Conservation (phyloP, 2,888 invertebrate genomes). For the Drepanosiphum platanoidis region DNA sequence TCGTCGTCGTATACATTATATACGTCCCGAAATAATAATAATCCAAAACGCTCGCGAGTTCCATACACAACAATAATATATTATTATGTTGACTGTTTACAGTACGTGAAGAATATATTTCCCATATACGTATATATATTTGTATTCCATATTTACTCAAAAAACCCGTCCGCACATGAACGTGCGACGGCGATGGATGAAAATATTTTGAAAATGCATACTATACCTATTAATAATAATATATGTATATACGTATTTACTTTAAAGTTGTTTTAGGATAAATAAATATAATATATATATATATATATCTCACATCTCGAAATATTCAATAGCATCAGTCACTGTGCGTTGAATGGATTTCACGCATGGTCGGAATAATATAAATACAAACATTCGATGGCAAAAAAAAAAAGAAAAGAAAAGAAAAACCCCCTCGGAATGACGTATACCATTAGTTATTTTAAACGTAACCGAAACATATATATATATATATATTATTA, state of each 20-base stretch:
- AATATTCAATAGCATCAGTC: conserved; percentile 27
- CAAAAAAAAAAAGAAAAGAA: neutral
- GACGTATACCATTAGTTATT: neutral
- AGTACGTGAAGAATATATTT: neutral
- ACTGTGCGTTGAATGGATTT: neutral
- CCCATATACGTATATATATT: neutral
- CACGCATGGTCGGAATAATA: neutral
- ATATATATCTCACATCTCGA: neutral
- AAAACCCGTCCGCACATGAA: neutral
- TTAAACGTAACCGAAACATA: too few relatives aligned
- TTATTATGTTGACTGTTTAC: neutral
- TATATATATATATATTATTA: too few relatives aligned
- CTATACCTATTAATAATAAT: neutral
- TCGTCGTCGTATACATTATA: neutral
- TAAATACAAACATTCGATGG: neutral
- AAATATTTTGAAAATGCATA: neutral
- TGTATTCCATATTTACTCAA: neutral
- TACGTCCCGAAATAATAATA: neutral
- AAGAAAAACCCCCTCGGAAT: too few relatives aligned
- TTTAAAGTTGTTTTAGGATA: neutral
- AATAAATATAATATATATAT: too few relatives aligned
- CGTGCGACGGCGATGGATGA: neutral
- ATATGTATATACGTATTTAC: too few relatives aligned
- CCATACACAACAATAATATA: neutral
- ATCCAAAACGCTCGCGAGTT: neutral